Conservation (phyloP, 2,888 invertebrate genomes). For the Noctuana brunneofusca region DNA sequence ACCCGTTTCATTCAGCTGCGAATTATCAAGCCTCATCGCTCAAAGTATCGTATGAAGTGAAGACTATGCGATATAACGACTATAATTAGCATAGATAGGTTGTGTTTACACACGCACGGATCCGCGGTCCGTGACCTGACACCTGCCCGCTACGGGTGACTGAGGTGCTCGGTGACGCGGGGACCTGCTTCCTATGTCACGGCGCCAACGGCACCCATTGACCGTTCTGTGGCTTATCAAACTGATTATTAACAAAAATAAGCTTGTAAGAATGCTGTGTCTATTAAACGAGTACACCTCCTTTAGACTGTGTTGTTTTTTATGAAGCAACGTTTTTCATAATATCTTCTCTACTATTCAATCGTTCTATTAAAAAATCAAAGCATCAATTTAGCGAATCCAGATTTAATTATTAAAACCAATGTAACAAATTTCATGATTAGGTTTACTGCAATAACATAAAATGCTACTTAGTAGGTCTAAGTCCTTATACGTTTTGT, state of each 20-base stretch:
- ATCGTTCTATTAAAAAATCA: too few relatives aligned
- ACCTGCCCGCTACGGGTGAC: constrained; percentile 53
- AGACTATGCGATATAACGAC: not conserved
- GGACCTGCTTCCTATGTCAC: constrained; percentile 27
- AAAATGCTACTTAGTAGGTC: too few relatives aligned
- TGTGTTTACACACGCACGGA: constrained; percentile 24
- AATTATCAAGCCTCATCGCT: not conserved
- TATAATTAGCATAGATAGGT: constrained; percentile 16
- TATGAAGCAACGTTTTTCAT: too few relatives aligned
- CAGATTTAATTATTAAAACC: too few relatives aligned
- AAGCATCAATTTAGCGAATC: too few relatives aligned
- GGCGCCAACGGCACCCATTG: not conserved
- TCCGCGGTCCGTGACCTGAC: constrained; percentile 37
- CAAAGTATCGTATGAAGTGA: not conserved
- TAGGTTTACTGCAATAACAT: too few relatives aligned
- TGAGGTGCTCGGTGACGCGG: constrained; percentile 36
- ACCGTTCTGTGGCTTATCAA: not conserved
- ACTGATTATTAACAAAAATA: not conserved
- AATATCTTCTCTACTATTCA: too few relatives aligned
- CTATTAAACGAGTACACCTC: too few relatives aligned
- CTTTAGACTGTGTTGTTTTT: too few relatives aligned
- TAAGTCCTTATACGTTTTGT: too few relatives aligned
- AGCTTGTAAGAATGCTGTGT: too few relatives aligned
- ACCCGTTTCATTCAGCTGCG: not conserved
- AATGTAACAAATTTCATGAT: too few relatives aligned